Evolutionary conservation across 1,140 invertebrate genomes (phyloP).

Genomic region (Thrips palmi): DNA sequence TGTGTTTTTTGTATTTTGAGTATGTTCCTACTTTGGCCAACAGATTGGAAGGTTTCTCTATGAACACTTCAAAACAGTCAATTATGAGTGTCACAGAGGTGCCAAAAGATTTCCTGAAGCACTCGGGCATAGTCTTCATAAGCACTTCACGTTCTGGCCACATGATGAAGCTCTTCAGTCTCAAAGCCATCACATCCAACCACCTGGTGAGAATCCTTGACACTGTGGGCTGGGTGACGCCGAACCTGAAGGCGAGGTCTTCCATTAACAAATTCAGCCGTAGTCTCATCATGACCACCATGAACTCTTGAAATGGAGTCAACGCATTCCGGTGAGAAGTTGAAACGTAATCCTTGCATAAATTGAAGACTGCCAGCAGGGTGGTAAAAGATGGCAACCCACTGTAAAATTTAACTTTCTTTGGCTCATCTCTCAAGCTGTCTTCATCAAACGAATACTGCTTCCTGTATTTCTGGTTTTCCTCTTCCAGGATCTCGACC

Average conservation of each 20-base stretch:
- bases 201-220: background rate
- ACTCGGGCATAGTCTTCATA: constrained; percentile 3
- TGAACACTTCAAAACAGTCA: constrained; percentile 12
- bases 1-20: constrained; percentile 10
- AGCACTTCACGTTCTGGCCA: constrained; percentile 4
- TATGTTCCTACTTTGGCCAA: constrained; percentile 3
- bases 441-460: too few relatives aligned
- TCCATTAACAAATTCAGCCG: constrained; percentile 5
- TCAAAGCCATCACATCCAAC: constrained; percentile 1
- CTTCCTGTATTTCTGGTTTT: too few relatives aligned
- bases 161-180: constrained; percentile 2
- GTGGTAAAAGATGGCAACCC: constrained; percentile 1
- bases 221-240: constrained; percentile 3
- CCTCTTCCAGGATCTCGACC: too few relatives aligned
- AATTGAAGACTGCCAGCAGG: background rate
- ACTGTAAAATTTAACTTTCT: constrained; percentile 4
- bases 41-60: constrained; percentile 2
- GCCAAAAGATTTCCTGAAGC: constrained; percentile 8
- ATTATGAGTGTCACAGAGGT: constrained; percentile 7
- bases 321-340: background rate
- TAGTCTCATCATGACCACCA: constrained; percentile 3
- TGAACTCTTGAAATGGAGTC: constrained; percentile 5
- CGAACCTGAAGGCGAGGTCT: constrained; percentile 7
- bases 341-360: background rate
- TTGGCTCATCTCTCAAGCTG: too few relatives aligned